Evolutionary conservation across 1,140 invertebrate genomes (phyloP), one percentile per base, ranked within the genome.

Genomic region (Heliconius eleuchia): DNA sequence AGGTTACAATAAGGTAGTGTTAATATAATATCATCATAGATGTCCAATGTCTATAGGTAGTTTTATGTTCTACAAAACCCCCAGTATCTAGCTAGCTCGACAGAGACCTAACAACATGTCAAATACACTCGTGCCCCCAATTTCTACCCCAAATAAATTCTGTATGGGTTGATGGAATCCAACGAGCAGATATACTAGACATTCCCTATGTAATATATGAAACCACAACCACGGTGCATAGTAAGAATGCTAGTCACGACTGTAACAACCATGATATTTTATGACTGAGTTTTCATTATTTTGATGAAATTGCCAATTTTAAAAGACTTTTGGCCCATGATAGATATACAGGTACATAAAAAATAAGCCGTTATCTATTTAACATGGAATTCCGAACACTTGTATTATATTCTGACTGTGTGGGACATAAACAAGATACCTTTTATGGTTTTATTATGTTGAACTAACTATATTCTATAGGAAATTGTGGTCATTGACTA

Each of bases 351-450:
- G 1, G 60, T 66, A 66, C 13, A 27, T 30, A 66, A 34, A 34
- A 66, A 66, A 66, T 66, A 66, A 27, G 23, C 60, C 60, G 60
- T 66, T 66, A 66, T 66, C 27, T 66, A 66, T 66, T 66, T 66
- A 27, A 66, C 11, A 66, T 66, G 60, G 60, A 66, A 66, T 30
- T 66, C 27, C 23, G 23, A 66, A 66, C 23, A 30, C 27, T 66
- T 66, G 60, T 66, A 66, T 27, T 66, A 66, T 66, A 13, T 66
- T 66, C 27, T 23, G 55, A 57, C n/a, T 66, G 60, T 66, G 60
- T 66, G 60, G 27, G 23, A 66, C 60, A 66, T 66, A 30, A 66
- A 66, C 60, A 66, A 66, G 23, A 30, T 66, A 30, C 60, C 60
- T 66, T 66, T 66, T 66, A 66, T 66, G 60, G 60, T 66, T 66